Conservation (phyloP, 2,888 invertebrate species). For the Fissipunctia ypsillon region DNA sequence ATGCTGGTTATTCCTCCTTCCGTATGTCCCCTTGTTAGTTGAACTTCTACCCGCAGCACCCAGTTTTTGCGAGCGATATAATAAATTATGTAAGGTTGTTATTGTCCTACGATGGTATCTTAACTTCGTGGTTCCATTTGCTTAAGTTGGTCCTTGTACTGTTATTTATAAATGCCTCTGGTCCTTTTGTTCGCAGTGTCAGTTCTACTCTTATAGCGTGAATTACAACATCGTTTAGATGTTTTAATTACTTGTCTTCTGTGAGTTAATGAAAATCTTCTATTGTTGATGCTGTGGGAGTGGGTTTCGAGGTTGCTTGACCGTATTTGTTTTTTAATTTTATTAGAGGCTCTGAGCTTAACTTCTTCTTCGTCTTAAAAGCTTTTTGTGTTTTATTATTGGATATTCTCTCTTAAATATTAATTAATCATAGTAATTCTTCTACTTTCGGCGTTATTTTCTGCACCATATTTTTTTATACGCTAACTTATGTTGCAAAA, state of each 20-base stretch:
- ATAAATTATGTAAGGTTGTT: conserved; percentile 86
- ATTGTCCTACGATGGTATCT: conserved; percentile 87
- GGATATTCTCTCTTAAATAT: neutral
- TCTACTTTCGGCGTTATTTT: too few species aligned
- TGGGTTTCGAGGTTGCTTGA: conserved; percentile 8
- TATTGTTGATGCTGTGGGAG: conserved; percentile 47
- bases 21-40: conserved; percentile 60
- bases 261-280: conserved; percentile 57
- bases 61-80: conserved; percentile 83
- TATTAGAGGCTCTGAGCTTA: neutral
- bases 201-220: conserved; percentile 47
- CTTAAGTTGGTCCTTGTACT: conserved; percentile 68
- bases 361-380: neutral
- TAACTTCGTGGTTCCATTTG: conserved; percentile 77
- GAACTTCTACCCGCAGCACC: conserved; percentile 68
- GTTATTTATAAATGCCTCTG: conserved; percentile 77
- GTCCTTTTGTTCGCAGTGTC: conserved; percentile 55
- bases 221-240: conserved; percentile 61
- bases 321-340: neutral
- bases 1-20: conserved; percentile 32
- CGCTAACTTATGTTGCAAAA: too few species aligned
- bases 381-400: neutral
- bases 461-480: too few species aligned
- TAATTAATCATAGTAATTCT: neutral
- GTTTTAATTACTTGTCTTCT: conserved; percentile 64